Conservation (phyloP, 2,113 vertebrate species). For the Chionis minor region DNA sequence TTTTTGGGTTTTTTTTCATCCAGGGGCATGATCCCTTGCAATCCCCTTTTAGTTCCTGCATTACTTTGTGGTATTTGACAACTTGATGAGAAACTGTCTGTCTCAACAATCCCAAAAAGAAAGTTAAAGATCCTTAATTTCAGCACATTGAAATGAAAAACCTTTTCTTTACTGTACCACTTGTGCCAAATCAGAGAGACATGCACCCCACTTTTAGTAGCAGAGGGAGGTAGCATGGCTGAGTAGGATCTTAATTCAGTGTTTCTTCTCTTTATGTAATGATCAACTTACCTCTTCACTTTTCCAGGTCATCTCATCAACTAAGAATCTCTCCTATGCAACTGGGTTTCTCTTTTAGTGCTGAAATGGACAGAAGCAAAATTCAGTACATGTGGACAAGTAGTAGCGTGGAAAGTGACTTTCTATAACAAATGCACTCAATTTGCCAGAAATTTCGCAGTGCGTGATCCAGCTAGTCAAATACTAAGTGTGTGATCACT, state of each 20-base stretch:
- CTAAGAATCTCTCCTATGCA: not conserved
- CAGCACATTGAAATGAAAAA: not conserved
- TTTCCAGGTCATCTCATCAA: not conserved
- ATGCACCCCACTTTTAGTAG: not conserved
- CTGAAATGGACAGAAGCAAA: not conserved
- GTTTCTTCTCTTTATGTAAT: not conserved
- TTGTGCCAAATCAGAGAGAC: not conserved
- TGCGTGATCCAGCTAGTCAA: not conserved
- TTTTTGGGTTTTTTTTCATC: not conserved
- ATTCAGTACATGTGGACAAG: not conserved
- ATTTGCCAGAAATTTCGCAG: not conserved
- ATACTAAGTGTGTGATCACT: not conserved
- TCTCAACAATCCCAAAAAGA: not conserved
- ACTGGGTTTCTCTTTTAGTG: not conserved
- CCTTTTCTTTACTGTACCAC: not conserved
- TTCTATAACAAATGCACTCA: not conserved
- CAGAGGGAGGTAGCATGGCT: not conserved
- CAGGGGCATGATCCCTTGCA: rapidly evolving
- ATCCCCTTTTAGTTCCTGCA: not conserved
- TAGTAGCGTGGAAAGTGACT: rapidly evolving
- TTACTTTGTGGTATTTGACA: not conserved
- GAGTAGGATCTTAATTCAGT: not conserved
- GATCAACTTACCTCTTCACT: not conserved
- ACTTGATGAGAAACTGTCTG: not conserved
- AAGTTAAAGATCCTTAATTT: not conserved